These are phyloP conservation scores for Taxidea taxus DNA, from an alignment of 2,113 vertebrate genomes.

Conservation along the genomic window DNA sequence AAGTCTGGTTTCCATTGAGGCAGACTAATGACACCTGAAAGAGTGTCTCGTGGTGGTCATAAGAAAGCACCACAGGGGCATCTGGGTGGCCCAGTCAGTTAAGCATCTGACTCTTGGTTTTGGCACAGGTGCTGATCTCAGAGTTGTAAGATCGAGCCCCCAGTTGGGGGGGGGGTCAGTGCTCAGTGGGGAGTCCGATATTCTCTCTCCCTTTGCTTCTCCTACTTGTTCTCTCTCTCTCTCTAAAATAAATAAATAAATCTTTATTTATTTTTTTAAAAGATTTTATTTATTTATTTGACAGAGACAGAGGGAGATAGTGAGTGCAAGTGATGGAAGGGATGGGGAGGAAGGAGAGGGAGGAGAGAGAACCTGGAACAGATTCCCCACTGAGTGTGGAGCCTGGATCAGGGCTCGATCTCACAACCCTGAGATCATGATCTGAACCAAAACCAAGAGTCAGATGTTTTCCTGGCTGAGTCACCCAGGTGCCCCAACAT, in stretches of 20 bases:
- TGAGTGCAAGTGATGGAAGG: neutral
- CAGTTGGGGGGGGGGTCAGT: neutral
- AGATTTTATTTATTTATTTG: neutral
- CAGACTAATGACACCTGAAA: accelerated
- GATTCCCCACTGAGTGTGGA: neutral
- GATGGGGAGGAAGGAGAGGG: neutral
- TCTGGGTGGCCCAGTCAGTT: neutral
- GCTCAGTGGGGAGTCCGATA: neutral
- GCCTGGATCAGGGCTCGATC: neutral
- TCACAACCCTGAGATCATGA: neutral
- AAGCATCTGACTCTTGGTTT: neutral
- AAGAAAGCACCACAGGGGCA: neutral
- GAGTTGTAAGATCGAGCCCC: neutral
- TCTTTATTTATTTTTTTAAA: neutral
- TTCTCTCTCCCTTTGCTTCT: neutral
- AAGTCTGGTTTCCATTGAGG: neutral
- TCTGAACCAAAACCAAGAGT: neutral
- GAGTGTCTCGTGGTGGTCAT: accelerated
- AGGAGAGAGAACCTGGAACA: neutral
- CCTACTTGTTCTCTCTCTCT: neutral
- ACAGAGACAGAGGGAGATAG: neutral
- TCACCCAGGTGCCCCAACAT: accelerated
- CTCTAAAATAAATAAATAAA: neutral
- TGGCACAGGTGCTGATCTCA: neutral
- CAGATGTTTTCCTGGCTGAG: neutral